These are phyloP conservation scores for Morus bassanus DNA, from an alignment of 2,797 vertebrate species.

Conservation along the genomic window DNA sequence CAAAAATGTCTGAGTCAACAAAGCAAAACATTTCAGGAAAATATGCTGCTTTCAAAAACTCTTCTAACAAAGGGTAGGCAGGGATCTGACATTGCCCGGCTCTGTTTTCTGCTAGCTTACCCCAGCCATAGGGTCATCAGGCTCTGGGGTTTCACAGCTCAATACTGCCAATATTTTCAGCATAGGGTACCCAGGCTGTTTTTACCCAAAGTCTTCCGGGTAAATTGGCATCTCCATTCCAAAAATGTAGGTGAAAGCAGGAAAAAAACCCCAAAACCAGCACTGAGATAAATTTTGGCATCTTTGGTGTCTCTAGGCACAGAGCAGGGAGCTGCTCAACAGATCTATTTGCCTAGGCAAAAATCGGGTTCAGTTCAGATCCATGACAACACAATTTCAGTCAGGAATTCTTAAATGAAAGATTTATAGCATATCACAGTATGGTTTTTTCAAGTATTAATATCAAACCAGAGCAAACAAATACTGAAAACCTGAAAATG, in stretches of 20 bases:
- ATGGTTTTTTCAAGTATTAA: not conserved
- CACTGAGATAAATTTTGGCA: not conserved
- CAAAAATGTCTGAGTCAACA: not conserved
- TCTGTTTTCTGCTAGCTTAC: not conserved
- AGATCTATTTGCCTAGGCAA: not conserved
- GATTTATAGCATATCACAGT: not conserved
- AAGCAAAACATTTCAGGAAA: not conserved
- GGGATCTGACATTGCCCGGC: not conserved
- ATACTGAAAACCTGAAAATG: not conserved
- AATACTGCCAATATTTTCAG: not conserved
- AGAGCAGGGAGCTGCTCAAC: not conserved
- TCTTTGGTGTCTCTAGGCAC: not conserved
- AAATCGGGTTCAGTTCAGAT: not conserved
- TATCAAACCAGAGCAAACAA: not conserved
- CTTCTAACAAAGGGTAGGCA: not conserved
- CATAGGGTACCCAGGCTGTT: not conserved
- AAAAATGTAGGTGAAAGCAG: not conserved
- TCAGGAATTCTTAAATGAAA: not conserved
- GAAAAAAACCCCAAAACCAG: not conserved
- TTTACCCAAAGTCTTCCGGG: not conserved
- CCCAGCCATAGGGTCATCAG: accelerated
- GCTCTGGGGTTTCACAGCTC: not conserved
- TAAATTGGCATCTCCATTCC: not conserved
- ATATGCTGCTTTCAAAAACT: not conserved
- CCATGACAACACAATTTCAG: not conserved